Percentiles rank a stretch among this genome's conserved stretches.
These are phyloP conservation scores for Lasioglossum morio DNA, from an alignment of 2,888 invertebrate species.

Conservation along the genomic window DNA sequence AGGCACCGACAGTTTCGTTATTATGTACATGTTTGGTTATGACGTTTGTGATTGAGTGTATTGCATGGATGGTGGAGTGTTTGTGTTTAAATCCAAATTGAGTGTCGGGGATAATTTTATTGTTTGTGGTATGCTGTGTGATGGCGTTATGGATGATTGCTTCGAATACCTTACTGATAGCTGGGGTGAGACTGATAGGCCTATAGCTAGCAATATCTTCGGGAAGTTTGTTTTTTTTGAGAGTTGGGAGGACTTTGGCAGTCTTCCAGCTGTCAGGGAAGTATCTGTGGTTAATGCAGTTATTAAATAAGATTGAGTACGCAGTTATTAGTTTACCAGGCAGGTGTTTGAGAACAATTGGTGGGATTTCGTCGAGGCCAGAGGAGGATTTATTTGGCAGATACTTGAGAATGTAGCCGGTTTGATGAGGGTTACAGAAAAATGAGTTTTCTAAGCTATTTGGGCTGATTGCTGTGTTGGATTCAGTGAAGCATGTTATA, in stretches of 20 bases:
- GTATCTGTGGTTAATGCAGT: background rate
- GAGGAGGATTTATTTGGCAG: background rate
- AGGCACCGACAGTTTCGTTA: background rate
- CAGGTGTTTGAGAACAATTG: background rate
- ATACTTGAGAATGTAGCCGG: background rate
- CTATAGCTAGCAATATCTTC: background rate
- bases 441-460: fast-evolving
- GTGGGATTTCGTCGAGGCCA: background rate
- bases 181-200: background rate
- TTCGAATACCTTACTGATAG: background rate
- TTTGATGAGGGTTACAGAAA: background rate
- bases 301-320: background rate
- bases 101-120: background rate
- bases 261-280: background rate
- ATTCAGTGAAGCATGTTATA: fast-evolving
- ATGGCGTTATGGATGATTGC: background rate
- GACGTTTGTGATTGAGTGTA: background rate
- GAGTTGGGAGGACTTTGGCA: background rate
- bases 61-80: background rate
- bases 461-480: background rate
- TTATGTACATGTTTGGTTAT: background rate
- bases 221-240: background rate
- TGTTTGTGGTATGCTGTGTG: background rate
- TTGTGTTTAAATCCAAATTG: background rate
- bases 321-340: background rate